A percentile compares a stretch with the other conserved stretches of the same genome.
phyloP scores from a whole-genome alignment of 2,113 vertebrate genomes.

The Pogonocichla stellata region DNA sequence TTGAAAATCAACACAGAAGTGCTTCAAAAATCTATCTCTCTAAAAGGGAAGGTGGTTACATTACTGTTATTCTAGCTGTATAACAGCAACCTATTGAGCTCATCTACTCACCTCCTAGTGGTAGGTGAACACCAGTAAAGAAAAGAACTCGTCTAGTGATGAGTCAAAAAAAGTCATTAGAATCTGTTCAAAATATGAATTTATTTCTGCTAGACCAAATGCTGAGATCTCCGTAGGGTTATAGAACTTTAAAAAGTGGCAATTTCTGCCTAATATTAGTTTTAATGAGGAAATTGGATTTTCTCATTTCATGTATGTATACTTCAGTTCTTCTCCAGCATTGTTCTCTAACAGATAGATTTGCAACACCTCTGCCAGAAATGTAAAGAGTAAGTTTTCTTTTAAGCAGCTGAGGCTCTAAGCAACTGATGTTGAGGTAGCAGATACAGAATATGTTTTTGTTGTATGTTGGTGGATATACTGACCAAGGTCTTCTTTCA shows the following conservation, averaged over 20 bases:
- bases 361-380: not conserved
- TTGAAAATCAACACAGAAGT: not conserved
- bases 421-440: not conserved
- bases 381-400: not conserved
- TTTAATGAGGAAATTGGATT: slow-evolving; percentile 27
- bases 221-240: not conserved
- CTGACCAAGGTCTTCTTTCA: not conserved
- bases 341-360: not conserved
- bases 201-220: not conserved
- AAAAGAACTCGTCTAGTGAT: not conserved
- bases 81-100: not conserved
- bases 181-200: not conserved
- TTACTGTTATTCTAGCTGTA: not conserved
- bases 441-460: not conserved
- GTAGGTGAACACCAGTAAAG: not conserved
- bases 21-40: not conserved
- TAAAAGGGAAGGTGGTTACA: not conserved
- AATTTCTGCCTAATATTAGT: not conserved
- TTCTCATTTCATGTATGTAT: not conserved
- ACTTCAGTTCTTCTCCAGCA: not conserved
- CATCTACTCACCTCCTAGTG: not conserved
- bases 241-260: not conserved
- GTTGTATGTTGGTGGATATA: not conserved
- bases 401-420: not conserved
- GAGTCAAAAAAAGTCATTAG: not conserved